Evolutionary conservation across 2,797 vertebrate species (phyloP).

Genomic region (Cossypha polioptera): DNA sequence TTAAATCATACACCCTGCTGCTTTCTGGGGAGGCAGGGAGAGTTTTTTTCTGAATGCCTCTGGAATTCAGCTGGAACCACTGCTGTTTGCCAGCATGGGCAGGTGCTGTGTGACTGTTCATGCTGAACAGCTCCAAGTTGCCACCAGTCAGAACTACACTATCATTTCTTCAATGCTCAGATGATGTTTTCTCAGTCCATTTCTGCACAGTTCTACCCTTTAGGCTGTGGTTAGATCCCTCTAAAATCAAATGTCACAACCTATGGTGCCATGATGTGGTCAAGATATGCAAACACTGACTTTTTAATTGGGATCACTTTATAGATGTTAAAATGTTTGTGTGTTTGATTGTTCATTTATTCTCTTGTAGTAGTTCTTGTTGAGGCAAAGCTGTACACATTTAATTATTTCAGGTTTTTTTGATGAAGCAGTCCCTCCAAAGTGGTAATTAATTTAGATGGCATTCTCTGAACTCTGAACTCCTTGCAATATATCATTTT

Average conservation of each 20-base stretch:
- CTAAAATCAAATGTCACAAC: background rate
- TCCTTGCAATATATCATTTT: background rate
- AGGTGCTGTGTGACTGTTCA: background rate
- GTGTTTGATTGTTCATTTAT: background rate
- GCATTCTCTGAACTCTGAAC: conserved; percentile 33
- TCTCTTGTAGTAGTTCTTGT: background rate
- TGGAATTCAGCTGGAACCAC: background rate
- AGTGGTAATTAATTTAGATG: conserved; percentile 52
- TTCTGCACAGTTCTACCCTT: background rate
- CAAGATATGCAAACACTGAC: background rate
- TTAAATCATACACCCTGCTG: background rate
- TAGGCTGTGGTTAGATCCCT: background rate
- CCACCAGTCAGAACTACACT: background rate
- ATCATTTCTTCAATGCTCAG: background rate
- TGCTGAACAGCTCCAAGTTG: background rate
- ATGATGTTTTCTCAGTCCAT: background rate
- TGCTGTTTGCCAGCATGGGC: background rate
- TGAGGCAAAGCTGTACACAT: background rate
- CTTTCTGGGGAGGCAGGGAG: background rate
- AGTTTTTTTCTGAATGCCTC: background rate
- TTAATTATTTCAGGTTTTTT: background rate
- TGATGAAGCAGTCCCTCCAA: conserved; percentile 4
- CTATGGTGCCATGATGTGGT: background rate
- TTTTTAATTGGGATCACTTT: background rate
- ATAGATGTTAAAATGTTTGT: background rate